Conservation (phyloP, 2,113 vertebrate genomes). For the Garra rufa region DNA sequence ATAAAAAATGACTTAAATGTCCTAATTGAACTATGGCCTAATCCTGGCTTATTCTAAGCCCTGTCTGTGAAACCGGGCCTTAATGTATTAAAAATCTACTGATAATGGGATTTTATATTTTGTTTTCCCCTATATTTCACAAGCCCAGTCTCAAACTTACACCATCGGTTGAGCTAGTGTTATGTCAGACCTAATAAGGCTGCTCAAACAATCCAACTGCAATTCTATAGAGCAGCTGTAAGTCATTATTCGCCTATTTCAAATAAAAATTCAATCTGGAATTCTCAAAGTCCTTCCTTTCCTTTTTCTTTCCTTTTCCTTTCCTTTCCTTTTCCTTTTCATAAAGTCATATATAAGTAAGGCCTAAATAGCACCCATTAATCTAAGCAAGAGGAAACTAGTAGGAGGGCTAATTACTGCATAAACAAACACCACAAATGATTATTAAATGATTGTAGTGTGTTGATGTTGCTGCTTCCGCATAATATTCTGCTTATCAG, state of each 20-base stretch:
- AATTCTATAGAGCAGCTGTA: not conserved
- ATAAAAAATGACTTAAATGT: no score
- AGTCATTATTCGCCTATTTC: not conserved
- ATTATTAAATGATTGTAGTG: conserved; percentile 34
- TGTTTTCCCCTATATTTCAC: not conserved
- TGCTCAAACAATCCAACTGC: not conserved
- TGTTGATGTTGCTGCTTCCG: not conserved
- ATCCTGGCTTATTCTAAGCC: no score
- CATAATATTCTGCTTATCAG: not conserved
- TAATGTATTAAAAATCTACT: not conserved
- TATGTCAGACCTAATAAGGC: not conserved
- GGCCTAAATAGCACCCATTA: not conserved
- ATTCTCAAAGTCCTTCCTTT: no score
- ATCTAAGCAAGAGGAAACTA: not conserved
- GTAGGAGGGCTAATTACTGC: conserved; percentile 26
- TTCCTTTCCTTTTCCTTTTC: no score
- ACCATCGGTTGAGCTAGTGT: not conserved
- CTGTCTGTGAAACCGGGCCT: no score
- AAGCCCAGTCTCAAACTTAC: not conserved
- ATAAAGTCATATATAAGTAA: not conserved
- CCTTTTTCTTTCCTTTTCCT: no score
- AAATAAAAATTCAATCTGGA: not conserved
- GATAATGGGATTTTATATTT: not conserved
- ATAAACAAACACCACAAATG: conserved; percentile 18
- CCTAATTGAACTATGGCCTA: no score